These are phyloP conservation scores for Vidua macroura DNA, from an alignment of 2,113 vertebrate species.

Conservation along the genomic window DNA sequence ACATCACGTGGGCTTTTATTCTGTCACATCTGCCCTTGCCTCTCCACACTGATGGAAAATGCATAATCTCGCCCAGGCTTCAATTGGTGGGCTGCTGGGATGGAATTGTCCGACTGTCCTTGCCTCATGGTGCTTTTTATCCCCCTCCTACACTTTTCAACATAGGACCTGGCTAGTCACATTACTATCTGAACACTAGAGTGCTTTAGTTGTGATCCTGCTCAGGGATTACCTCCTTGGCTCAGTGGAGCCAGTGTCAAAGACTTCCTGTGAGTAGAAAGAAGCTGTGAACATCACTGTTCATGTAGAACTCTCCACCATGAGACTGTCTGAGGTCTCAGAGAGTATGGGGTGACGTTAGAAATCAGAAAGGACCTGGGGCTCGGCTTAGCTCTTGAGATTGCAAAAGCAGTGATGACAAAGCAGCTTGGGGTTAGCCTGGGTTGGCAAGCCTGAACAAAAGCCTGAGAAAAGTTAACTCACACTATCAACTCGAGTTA, in stretches of 20 bases:
- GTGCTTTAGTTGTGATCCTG: not conserved
- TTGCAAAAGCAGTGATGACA: not conserved
- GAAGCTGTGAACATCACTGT: not conserved
- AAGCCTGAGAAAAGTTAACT: not conserved
- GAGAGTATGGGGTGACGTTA: not conserved
- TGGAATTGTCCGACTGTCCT: not conserved
- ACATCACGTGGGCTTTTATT: not conserved
- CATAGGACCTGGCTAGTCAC: not conserved
- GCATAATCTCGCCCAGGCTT: fast-evolving
- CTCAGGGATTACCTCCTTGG: not conserved
- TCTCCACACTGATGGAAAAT: not conserved
- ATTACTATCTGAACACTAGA: not conserved
- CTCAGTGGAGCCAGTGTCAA: not conserved
- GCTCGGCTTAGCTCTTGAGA: not conserved
- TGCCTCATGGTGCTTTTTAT: not conserved
- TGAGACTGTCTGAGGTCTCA: not conserved
- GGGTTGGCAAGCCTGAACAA: not conserved
- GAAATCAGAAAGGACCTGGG: not conserved
- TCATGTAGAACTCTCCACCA: not conserved
- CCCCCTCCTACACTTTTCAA: not conserved
- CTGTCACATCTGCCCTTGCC: not conserved
- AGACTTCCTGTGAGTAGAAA: not conserved
- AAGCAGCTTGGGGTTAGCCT: not conserved
- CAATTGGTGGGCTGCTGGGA: not conserved
- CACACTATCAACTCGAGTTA: fast-evolving